Percentiles rank a stretch among this genome's conserved stretches.
Evolutionary conservation across 2,797 vertebrate genomes (phyloP).

Genomic region (Streptopelia turtur): DNA sequence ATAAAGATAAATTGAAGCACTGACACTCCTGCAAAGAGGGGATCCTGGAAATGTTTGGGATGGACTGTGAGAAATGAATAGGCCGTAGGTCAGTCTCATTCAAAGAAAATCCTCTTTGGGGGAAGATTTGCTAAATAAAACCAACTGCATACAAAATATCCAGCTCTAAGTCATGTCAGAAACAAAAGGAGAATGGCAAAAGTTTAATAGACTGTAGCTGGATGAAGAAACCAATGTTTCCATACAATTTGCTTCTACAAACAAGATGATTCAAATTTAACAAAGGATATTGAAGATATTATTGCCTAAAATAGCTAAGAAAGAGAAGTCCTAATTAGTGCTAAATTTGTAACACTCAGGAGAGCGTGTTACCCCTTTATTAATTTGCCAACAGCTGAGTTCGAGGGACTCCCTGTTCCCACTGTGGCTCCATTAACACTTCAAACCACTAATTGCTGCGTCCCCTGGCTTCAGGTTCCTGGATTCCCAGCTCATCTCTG

Average conservation of each 20-base stretch:
- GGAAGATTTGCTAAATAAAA: not conserved
- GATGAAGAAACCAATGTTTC: slow-evolving; percentile 10
- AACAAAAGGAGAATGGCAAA: not conserved
- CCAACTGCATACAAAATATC: not conserved
- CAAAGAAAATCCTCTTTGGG: not conserved
- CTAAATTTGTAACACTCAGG: slow-evolving; percentile 46
- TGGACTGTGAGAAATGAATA: not conserved
- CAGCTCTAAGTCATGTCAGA: not conserved
- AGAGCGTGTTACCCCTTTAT: not conserved
- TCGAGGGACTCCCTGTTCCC: slow-evolving; percentile 20
- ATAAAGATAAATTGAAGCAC: not conserved
- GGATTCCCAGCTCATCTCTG: not conserved
- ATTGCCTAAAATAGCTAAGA: slow-evolving; percentile 40
- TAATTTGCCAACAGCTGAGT: slow-evolving; percentile 42
- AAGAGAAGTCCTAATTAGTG: slow-evolving; percentile 46
- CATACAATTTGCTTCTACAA: slow-evolving; percentile 25
- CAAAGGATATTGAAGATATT: slow-evolving; percentile 32
- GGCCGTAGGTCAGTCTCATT: not conserved
- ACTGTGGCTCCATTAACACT: slow-evolving; percentile 28
- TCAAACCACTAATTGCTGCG: not conserved
- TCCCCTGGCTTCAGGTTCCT: not conserved
- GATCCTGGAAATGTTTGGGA: not conserved
- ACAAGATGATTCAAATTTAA: slow-evolving; percentile 40
- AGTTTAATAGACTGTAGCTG: not conserved
- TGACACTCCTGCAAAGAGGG: not conserved